A percentile compares a stretch with the other conserved stretches of the same genome.
Evolutionary conservation across 2,888 invertebrate species (phyloP).

Genomic region (Silvanus unidentatus): DNA sequence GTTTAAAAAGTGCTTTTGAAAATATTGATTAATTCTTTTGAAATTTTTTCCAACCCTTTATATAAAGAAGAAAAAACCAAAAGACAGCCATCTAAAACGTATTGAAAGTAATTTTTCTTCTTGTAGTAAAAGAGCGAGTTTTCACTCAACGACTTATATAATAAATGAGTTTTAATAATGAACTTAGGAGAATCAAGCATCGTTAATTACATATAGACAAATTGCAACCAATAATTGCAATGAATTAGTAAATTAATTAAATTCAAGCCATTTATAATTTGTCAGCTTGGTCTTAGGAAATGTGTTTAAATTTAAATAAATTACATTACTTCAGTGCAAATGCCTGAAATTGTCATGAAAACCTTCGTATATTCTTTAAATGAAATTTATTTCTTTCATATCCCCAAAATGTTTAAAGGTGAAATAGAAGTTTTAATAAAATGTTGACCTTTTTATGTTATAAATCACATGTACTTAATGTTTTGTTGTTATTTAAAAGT

Average conservation of each 20-base stretch:
- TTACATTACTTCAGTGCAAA: constrained; percentile 1
- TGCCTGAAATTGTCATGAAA: constrained; percentile 3
- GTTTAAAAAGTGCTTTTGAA: neutral
- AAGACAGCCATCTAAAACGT: too few relatives aligned
- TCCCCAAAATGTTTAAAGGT: constrained; percentile 2
- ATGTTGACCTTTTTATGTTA: neutral
- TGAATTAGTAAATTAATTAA: constrained; percentile 31
- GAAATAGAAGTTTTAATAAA: neutral
- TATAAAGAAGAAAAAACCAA: too few relatives aligned
- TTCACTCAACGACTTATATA: neutral
- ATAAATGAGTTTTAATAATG: constrained; percentile 6
- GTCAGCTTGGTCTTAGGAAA: constrained; percentile 17
- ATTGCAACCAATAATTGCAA: constrained; percentile 32
- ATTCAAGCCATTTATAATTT: constrained; percentile 27
- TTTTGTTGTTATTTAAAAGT: too few relatives aligned
- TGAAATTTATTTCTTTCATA: constrained; percentile 6
- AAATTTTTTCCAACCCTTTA: too few relatives aligned
- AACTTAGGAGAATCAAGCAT: constrained; percentile 2
- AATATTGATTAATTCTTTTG: too few relatives aligned
- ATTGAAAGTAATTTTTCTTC: too few relatives aligned
- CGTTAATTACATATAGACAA: constrained; percentile 30
- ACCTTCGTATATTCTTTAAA: constrained; percentile 2
- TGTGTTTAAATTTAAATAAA: constrained; percentile 11
- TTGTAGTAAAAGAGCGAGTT: neutral
- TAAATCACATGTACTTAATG: too few relatives aligned